Base-by-base conservation (phyloP, 2,113 vertebrate species). In the Kryptolebias marmoratus region DNA sequence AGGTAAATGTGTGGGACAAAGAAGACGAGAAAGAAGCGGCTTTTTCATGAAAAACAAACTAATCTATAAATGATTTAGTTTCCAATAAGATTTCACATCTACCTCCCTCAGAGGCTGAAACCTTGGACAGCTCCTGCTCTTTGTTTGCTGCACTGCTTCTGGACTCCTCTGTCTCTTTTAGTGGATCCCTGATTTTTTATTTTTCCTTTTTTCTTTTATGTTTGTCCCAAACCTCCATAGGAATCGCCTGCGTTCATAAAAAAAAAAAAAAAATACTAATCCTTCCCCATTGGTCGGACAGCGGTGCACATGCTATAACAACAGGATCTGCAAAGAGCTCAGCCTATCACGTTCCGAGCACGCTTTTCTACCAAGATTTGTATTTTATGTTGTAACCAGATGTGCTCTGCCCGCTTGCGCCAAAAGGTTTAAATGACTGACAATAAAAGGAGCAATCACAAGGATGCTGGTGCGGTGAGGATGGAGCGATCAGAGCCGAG, bases 241-340 rank as follows among this genome's bases (percentile, higher is more conserved):
- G 79, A 88, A 81, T 77, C 73, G 71, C 71, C 58, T 86, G 57
- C 56, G 36, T 73, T 74, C 77, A 67, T 69, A 80, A 79, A 69
- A 22, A 22, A 22, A 22, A 22, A 22, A 22, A 22, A 22, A 22
- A 88, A 60, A 44, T 13, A 27, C 75, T 73, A 77, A 73, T 57
- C 68, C 77, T 27, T 88, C 82, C 87, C 85, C 16, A 92, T 88
- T 91, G 90, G 87, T 81, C 84, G 80, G 80, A 72, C 65, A 16
- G 79, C 64, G 27, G 78, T 85, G 88, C 90, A 91, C 87, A 88
- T 91, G 91, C 87, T 91, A 77, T 89, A 89, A 91, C 87, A 87
- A 89, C 86, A 90, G 82, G 87, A 89, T 87, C 88, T 90, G 81
- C 82, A 88, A 81, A 89, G 73, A 73, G 76, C 83, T 65, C 54